These are phyloP conservation scores for Aleiodes alternator DNA, from an alignment of 2,888 invertebrate genomes.

Conservation along the genomic window DNA sequence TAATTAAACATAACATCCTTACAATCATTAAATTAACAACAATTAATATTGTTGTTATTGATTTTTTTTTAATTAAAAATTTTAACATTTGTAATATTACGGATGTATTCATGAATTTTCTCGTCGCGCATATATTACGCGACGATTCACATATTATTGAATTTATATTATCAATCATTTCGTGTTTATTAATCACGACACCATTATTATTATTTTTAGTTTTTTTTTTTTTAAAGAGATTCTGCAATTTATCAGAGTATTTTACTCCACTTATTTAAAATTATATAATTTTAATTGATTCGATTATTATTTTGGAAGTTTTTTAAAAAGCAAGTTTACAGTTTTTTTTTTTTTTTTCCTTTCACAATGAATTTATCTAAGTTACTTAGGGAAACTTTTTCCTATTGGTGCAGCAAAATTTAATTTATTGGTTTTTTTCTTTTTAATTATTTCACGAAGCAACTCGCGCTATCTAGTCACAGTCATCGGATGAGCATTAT, in stretches of 20 bases:
- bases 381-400: conserved; percentile 5
- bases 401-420: conserved; percentile 14
- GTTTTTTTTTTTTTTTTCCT: conserved; percentile 24
- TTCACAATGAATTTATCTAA: conserved; percentile 25
- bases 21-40: conserved; percentile 4
- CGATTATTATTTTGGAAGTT: conserved; percentile 29
- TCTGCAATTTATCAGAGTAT: not conserved
- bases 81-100: not conserved
- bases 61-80: not conserved
- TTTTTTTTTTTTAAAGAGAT: not conserved
- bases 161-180: conserved; percentile 23
- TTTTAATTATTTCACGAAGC: conserved; percentile 43
- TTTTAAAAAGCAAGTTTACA: conserved; percentile 18
- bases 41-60: not conserved
- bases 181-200: conserved; percentile 14
- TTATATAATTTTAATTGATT: not conserved
- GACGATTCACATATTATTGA: conserved; percentile 23
- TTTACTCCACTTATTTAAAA: not conserved
- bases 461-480: conserved; percentile 64
- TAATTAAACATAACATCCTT: conserved; percentile 3
- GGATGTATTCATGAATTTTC: conserved; percentile 16
- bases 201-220: conserved; percentile 12
- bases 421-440: conserved; percentile 38
- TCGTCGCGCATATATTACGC: conserved; percentile 8
- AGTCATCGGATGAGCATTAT: conserved; percentile 67